Conservation (phyloP, 1,140 invertebrate genomes). For the Pseudachorutes palmiensis region DNA sequence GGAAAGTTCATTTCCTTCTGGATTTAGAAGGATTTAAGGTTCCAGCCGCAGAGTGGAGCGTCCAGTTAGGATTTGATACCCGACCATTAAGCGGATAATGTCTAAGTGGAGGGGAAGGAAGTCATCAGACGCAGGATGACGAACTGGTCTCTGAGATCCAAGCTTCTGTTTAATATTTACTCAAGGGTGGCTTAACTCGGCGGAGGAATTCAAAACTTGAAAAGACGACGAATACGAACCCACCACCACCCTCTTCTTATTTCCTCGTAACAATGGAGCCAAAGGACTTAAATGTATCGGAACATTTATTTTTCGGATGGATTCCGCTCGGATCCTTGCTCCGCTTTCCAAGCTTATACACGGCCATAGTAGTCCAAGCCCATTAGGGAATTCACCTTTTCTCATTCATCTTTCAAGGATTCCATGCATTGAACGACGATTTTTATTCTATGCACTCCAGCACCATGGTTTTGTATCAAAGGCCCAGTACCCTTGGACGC, state of each 20-base stretch:
- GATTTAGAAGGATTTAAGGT: no score
- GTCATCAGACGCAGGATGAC: not conserved
- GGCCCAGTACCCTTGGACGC: not conserved
- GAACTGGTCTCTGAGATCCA: not conserved
- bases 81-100: not conserved
- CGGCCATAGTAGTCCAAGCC: not conserved
- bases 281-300: not conserved
- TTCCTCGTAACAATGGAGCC: no score
- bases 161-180: not conserved
- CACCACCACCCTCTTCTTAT: no score
- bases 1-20: no score
- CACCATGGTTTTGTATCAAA: not conserved
- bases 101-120: not conserved
- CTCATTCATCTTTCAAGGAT: not conserved
- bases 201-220: not conserved
- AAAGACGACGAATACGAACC: no score
- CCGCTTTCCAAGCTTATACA: not conserved
- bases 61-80: not conserved
- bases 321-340: not conserved
- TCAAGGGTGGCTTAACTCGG: not conserved
- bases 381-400: conserved; percentile 6
- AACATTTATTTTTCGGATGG: not conserved
- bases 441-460: not conserved
- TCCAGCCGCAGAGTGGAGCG: no score
- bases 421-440: not conserved